Evolutionary conservation across 2,797 vertebrate genomes (phyloP).

Genomic region (Danio kyathit): DNA sequence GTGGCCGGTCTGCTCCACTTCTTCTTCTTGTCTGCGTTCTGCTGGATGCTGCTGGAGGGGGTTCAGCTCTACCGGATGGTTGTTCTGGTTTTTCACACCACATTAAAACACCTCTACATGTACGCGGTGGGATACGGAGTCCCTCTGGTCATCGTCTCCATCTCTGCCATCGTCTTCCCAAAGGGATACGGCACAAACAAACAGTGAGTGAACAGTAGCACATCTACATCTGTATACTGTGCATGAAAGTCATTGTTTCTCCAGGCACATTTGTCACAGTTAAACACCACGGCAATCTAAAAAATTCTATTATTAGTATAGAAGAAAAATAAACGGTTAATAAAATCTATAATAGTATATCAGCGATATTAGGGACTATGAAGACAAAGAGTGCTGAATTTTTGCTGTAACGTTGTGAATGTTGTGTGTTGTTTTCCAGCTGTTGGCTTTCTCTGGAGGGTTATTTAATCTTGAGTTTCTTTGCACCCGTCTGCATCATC

Average conservation of each 20-base stretch:
- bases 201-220: constrained; percentile 78
- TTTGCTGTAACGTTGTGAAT: not conserved
- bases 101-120: constrained; percentile 76
- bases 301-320: no score
- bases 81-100: constrained; percentile 86
- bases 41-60: constrained; percentile 89
- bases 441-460: constrained; percentile 81
- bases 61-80: constrained; percentile 89
- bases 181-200: constrained; percentile 74
- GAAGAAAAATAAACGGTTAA: no score
- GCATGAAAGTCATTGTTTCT: no score
- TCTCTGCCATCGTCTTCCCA: constrained; percentile 75
- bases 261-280: no score
- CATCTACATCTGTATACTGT: no score
- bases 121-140: constrained; percentile 79
- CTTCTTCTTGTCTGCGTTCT: constrained; percentile 85
- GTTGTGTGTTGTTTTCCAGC: constrained; percentile 66
- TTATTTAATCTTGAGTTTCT: constrained; percentile 87
- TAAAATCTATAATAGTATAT: no score
- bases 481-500: constrained; percentile 81
- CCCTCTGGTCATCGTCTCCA: constrained; percentile 77
- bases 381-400: no score
- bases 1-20: constrained; percentile 85
- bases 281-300: no score
- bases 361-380: no score